These are phyloP conservation scores for Notarius lentiginosus DNA, from an alignment of 2,113 vertebrate genomes.

Conservation along the genomic window DNA sequence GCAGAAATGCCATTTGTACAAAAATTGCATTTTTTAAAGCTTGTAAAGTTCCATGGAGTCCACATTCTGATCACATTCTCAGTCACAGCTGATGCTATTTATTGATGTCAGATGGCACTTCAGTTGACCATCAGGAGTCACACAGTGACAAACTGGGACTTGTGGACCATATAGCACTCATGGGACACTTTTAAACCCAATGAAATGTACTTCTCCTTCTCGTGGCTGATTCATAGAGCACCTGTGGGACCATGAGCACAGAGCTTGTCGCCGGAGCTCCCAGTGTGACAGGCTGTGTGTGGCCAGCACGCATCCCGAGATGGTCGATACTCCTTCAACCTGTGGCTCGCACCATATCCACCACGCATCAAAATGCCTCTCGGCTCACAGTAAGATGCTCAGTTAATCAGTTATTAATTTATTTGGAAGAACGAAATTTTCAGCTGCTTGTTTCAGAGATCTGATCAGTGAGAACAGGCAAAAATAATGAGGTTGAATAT, in stretches of 20 bases:
- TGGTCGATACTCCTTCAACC: conserved; percentile 60
- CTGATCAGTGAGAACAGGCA: not conserved
- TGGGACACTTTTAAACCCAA: conserved; percentile 19
- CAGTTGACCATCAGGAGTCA: not conserved
- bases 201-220: not conserved
- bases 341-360: conserved; percentile 59
- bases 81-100: not conserved
- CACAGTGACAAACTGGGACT: not conserved
- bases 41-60: not conserved
- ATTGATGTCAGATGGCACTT: not conserved
- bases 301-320: conserved; percentile 61
- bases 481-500: too few relatives aligned
- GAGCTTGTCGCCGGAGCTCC: conserved; percentile 60
- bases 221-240: conserved; percentile 53
- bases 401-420: too few relatives aligned
- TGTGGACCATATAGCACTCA: not conserved
- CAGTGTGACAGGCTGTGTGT: conserved; percentile 66
- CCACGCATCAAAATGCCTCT: conserved; percentile 54
- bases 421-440: too few relatives aligned
- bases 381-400: conserved; percentile 57
- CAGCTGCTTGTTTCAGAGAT: not conserved
- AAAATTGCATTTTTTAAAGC: not conserved
- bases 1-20: not conserved
- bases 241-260: conserved; percentile 59
- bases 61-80: not conserved